Evolutionary conservation across 2,113 vertebrate genomes (phyloP).

Genomic region (Phodopus roborovskii): DNA sequence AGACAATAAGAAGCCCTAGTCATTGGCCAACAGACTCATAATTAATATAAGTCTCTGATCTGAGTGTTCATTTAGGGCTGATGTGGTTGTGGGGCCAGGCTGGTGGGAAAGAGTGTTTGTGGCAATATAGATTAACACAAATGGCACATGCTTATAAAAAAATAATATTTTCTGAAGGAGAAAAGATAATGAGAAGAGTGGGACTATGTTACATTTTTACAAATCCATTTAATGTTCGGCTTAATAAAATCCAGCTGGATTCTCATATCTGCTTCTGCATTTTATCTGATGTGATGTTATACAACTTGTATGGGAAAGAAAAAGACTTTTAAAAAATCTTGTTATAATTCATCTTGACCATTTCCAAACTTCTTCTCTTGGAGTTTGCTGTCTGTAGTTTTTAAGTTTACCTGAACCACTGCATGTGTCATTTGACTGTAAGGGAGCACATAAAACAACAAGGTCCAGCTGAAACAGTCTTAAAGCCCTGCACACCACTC

Average conservation of each 20-base stretch:
- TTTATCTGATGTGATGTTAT: background rate
- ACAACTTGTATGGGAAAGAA: background rate
- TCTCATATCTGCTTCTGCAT: background rate
- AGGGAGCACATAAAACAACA: background rate
- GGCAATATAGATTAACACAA: background rate
- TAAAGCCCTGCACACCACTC: background rate
- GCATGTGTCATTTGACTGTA: background rate
- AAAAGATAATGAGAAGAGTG: background rate
- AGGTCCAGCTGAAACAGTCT: background rate
- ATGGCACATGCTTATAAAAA: conserved; percentile 19
- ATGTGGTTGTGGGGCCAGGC: too few relatives aligned
- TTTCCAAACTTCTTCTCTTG: background rate
- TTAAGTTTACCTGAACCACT: background rate
- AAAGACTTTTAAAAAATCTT: background rate
- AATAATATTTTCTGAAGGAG: background rate
- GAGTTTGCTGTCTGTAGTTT: background rate
- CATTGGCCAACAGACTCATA: too few relatives aligned
- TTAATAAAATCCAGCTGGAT: background rate
- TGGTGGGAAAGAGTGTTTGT: too few relatives aligned
- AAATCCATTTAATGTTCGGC: conserved; percentile 11
- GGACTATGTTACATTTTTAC: background rate
- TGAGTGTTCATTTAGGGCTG: too few relatives aligned
- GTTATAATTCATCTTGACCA: background rate
- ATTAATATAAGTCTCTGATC: too few relatives aligned
- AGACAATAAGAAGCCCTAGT: too few relatives aligned